Percentiles rank a stretch among this genome's conserved stretches.
Evolutionary conservation across 2,888 invertebrate species (phyloP).

Genomic region (Drosophila emarginata): DNA sequence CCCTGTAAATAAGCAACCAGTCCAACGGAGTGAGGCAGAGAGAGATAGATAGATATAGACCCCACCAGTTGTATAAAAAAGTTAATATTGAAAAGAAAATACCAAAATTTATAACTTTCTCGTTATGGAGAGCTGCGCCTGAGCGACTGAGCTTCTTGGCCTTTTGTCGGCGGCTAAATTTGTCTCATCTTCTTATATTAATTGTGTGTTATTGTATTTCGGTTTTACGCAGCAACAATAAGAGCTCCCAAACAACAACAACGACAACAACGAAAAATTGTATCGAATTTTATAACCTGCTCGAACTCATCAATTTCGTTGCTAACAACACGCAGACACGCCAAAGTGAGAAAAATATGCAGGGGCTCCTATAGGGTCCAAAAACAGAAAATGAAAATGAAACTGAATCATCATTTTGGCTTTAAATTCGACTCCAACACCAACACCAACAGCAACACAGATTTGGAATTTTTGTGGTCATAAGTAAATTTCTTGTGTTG

Average conservation of each 20-base stretch:
- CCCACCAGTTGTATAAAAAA: conserved; percentile 53
- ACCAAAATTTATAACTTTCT: conserved; percentile 80
- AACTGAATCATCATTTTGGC: conserved; percentile 64
- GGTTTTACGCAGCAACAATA: conserved; percentile 50
- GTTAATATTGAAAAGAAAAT: conserved; percentile 59
- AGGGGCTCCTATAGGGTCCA: conserved; percentile 22
- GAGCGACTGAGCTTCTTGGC: background rate
- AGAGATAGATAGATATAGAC: conserved; percentile 53
- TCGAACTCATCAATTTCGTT: conserved; percentile 77
- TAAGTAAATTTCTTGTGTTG: conserved; percentile 69
- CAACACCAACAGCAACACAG: background rate
- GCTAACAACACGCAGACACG: conserved; percentile 78
- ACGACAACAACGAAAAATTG: conserved; percentile 43
- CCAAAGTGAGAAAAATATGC: conserved; percentile 76
- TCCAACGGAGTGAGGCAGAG: conserved; percentile 12
- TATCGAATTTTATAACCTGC: conserved; percentile 78
- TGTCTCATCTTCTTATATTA: conserved; percentile 78
- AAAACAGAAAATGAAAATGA: conserved; percentile 20
- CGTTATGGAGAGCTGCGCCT: conserved; percentile 63
- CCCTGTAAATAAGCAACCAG: conserved; percentile 73
- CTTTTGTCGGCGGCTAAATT: conserved; percentile 79
- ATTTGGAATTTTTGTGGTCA: conserved; percentile 45
- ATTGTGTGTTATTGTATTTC: conserved; percentile 77
- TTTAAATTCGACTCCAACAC: conserved; percentile 2
- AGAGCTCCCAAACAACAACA: conserved; percentile 49